Base-by-base conservation (phyloP, 2,888 invertebrate species). In the Chironomus riparius region DNA sequence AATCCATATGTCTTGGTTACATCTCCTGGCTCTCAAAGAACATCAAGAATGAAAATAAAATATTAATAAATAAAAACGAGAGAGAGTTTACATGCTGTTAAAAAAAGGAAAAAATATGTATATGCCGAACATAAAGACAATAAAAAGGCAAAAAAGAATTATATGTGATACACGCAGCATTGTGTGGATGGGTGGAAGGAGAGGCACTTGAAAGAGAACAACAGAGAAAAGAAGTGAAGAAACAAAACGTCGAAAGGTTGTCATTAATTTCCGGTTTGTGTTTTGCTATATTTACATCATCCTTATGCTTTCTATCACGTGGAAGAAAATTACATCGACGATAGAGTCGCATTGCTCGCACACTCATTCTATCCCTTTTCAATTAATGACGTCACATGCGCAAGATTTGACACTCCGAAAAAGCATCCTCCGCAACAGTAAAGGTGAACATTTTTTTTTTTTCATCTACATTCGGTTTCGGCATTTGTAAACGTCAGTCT, bases 201-300 rank as follows among this genome's bases (percentile, higher is more conserved):
- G 38, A 24, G 13, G 65, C 65, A 65, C 65, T 65, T 24, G 65
- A 65, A 65, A 18, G 4, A 4, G 15, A 15, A 56, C 7, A 50
- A 56, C n/a, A 56, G 56, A 56, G 56, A 18, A 56, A 15, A 56
- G 28, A 68, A 68, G 65, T 74, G 22, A 65, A 47, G 47, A 74
- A 68, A 48, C 68, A 24, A 38, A 21, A 24, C 65, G 24, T 47
- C 65, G 24, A 62, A 74, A 68, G 47, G 65, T 74, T 68, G 74
- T 74, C 74, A 74, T 74, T 74, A 74, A 74, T 74, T 74, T 74
- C 74, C 74, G 74, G 74, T 73, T 74, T 62, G 61, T 74, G 21
- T 68, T 68, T 68, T 68, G 15, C 13, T 28, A 74, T 74, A 74
- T 65, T 65, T 74, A 38, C 47, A 68, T 62, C 74, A 65, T 61